These are phyloP conservation scores for Isaurus tuberculatus DNA, from an alignment of 92 coral and sea anemone species.

Conservation along the genomic window DNA sequence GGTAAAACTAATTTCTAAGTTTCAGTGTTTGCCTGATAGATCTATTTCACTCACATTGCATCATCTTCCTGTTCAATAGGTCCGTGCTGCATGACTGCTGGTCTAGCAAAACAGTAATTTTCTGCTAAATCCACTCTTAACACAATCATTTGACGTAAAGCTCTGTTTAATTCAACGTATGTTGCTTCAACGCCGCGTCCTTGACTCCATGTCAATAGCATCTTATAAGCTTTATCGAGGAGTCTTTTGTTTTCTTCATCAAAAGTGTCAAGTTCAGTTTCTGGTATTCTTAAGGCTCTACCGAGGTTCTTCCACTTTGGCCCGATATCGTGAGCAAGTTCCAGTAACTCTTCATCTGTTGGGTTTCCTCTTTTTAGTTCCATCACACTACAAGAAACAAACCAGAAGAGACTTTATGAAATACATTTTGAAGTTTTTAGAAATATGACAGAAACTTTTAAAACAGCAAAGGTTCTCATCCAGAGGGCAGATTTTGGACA, in stretches of 20 bases:
- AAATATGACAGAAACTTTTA: no score
- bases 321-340: conserved; percentile 64
- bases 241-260: conserved; percentile 63
- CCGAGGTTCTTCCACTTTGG: conserved; percentile 67
- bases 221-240: conserved; percentile 60
- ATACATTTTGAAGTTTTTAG: no score
- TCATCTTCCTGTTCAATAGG: conserved; percentile 13
- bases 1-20: no score
- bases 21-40: no score
- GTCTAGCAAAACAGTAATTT: conserved; percentile 58
- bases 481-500: no score
- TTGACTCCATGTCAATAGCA: conserved; percentile 67
- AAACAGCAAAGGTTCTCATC: no score
- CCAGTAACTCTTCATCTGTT: conserved; percentile 47
- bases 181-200: conserved; percentile 64
- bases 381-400: conserved; percentile 43
- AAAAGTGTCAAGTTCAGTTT: conserved; percentile 52
- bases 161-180: conserved; percentile 50
- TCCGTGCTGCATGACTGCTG: background rate
- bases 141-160: conserved; percentile 59
- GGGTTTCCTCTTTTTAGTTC: conserved; percentile 46
- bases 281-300: conserved; percentile 66
- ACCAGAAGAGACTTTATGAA: no score
- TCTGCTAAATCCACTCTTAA: conserved; percentile 61
- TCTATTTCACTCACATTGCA: conserved; percentile 29